Evolutionary conservation across 2,888 invertebrate species (phyloP), one percentile per base, ranked within the genome.

Genomic region (Mesochorus sp.): DNA sequence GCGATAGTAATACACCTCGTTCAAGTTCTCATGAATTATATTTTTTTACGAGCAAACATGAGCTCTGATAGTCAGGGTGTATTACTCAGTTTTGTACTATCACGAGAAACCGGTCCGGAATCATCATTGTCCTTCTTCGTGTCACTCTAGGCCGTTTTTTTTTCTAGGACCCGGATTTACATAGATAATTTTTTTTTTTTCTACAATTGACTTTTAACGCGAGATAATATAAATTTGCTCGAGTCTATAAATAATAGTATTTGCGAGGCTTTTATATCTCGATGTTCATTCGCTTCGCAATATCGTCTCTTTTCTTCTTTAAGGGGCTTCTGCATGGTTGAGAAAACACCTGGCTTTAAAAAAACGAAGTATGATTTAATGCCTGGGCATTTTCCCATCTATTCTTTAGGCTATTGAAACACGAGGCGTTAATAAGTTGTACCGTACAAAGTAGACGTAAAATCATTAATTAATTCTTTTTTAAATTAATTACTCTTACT

Each of bases 401-500:
- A n/a, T n/a, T n/a, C n/a, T n/a, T n/a, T n/a, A n/a, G n/a, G n/a
- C n/a, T n/a, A n/a, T n/a, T n/a, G n/a, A n/a, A n/a, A n/a, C n/a
- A n/a, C n/a, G n/a, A n/a, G n/a, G n/a, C n/a, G n/a, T n/a, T n/a
- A n/a, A n/a, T n/a, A n/a, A n/a, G n/a, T n/a, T n/a, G n/a, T n/a
- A n/a, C n/a, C n/a, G n/a, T n/a, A n/a, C n/a, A n/a, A n/a, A n/a
- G n/a, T n/a, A n/a, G n/a, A n/a, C n/a, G n/a, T n/a, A n/a, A n/a
- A n/a, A n/a, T n/a, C n/a, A n/a, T n/a, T n/a, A n/a, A n/a, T n/a
- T n/a, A n/a, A n/a, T n/a, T 53, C 42, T 42, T 89, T 19, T 34
- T 89, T 19, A 19, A 37, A 8, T 19, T 6, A 12, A 19, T n/a
- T 53, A 14, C 14, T 31, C 17, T 19, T 91, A 97, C 97, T 94